These are phyloP conservation scores for Calonectris borealis DNA, from an alignment of 2,113 vertebrate species.

Conservation along the genomic window DNA sequence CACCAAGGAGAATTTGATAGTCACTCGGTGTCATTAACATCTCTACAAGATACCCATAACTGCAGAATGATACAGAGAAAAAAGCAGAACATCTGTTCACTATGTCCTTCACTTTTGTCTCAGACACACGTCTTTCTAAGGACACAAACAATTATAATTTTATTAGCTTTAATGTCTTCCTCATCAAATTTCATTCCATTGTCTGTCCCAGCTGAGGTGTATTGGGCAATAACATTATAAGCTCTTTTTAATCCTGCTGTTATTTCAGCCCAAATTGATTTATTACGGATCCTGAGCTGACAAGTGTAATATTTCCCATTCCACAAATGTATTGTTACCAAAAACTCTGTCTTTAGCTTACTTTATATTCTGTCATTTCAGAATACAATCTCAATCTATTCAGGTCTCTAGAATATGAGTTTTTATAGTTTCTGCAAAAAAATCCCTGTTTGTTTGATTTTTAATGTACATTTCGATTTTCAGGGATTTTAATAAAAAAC, in stretches of 20 bases:
- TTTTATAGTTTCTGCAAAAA: background rate
- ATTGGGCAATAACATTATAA: background rate
- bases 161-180: constrained; percentile 11
- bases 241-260: background rate
- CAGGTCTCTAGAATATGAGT: background rate
- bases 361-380: background rate
- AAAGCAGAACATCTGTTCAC: background rate
- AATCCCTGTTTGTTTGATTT: background rate
- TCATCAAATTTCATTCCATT: constrained; percentile 13
- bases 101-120: background rate
- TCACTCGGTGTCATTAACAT: background rate
- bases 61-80: background rate
- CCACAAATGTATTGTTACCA: background rate
- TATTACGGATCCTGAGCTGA: background rate
- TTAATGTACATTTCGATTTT: background rate
- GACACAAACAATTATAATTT: background rate
- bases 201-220: background rate
- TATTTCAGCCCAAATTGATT: background rate
- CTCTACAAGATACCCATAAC: background rate
- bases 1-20: background rate
- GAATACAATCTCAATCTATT: background rate
- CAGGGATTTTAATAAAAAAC: background rate
- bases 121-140: background rate
- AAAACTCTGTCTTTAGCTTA: background rate
- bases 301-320: background rate